phyloP scores from a whole-genome alignment of 2,797 vertebrate genomes.

The Cygnus olor region DNA sequence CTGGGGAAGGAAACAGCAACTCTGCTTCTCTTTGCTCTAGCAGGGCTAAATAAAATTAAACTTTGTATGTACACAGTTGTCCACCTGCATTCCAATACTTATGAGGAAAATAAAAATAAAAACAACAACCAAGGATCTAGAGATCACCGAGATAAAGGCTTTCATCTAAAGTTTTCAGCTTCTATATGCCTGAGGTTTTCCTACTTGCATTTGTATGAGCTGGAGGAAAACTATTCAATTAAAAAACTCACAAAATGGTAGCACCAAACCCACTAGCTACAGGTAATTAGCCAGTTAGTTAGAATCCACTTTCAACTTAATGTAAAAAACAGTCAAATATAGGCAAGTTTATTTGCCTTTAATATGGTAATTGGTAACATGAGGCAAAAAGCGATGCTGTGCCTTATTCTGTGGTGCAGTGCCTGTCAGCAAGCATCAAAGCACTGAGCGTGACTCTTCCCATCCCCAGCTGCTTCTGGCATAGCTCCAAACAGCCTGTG shows the following conservation, averaged over 20 bases:
- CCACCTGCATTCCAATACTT: no score
- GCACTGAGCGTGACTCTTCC: rapidly evolving
- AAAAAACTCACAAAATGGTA: not conserved
- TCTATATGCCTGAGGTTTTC: not conserved
- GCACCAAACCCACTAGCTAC: no score
- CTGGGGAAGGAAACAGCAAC: not conserved
- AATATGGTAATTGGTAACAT: not conserved
- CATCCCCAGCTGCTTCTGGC: not conserved
- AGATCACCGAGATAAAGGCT: not conserved
- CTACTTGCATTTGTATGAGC: not conserved
- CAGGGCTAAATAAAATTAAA: not conserved
- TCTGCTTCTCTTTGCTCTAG: not conserved
- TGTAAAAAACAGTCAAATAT: no score
- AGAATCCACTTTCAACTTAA: not conserved
- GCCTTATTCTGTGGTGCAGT: not conserved
- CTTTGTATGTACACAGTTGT: not conserved
- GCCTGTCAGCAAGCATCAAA: not conserved
- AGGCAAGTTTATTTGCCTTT: not conserved
- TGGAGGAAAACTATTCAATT: no score
- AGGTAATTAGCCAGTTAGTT: not conserved
- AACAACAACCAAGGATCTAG: no score
- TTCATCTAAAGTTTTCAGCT: not conserved
- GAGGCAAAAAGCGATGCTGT: not conserved
- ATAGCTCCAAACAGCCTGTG: not conserved
- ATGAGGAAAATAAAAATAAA: no score